Evolutionary conservation across 2,888 invertebrate genomes (phyloP).

Genomic region (Oconnorella tubifera): DNA sequence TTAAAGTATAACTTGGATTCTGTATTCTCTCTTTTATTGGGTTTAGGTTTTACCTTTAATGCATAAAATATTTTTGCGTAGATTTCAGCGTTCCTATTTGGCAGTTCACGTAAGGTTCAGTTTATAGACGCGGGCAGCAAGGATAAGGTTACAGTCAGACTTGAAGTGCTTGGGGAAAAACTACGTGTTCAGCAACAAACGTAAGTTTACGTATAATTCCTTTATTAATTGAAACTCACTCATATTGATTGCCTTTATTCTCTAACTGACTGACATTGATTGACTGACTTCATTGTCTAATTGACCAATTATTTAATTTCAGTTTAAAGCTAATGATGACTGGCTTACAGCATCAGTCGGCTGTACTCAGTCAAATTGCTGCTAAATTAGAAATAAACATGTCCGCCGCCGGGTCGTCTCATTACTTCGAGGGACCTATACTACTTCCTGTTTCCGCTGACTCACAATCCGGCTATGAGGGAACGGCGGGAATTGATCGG

Average conservation of each 20-base stretch:
- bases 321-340: constrained; percentile 27
- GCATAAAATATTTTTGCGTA: no score
- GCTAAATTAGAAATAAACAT: constrained; percentile 23
- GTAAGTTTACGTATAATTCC: constrained; percentile 25
- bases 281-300: no score
- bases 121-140: constrained; percentile 34
- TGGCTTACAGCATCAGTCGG: constrained; percentile 28
- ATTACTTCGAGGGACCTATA: neutral
- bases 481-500: constrained; percentile 2
- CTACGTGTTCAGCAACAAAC: constrained; percentile 26
- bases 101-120: constrained; percentile 31
- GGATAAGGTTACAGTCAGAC: constrained; percentile 25
- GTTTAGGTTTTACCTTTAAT: no score
- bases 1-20: no score
- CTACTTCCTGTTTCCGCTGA: neutral
- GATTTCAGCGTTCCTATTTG: constrained; percentile 27
- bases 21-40: no score
- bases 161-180: constrained; percentile 30
- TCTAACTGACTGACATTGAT: no score
- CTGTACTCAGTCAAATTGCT: constrained; percentile 32
- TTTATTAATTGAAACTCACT: no score
- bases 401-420: neutral
- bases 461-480: neutral
- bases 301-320: constrained; percentile 5
- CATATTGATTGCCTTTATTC: neutral